A percentile compares a stretch with the other conserved stretches of the same genome.
Evolutionary conservation across 2,113 vertebrate species (phyloP).

Genomic region (Equus quagga): DNA sequence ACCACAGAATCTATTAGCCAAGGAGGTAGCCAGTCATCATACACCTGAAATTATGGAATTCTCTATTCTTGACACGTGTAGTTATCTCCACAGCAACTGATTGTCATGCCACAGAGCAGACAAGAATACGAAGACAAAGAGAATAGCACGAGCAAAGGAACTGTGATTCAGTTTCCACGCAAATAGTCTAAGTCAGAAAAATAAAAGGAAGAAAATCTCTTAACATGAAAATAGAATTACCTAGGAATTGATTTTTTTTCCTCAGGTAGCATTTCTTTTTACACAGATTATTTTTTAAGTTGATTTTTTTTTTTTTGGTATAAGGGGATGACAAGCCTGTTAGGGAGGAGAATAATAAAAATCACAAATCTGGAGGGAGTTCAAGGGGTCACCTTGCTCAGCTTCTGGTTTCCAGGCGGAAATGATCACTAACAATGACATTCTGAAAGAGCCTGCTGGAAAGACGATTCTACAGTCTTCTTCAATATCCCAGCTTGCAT

Average conservation of each 20-base stretch:
- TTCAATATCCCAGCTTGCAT: background rate
- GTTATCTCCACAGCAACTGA: constrained; percentile 34
- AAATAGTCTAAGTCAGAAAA: constrained; percentile 39
- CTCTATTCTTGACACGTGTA: constrained; percentile 2
- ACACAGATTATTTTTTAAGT: constrained; percentile 47
- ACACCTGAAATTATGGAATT: constrained; percentile 52
- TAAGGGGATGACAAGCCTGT: background rate
- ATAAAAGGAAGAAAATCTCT: constrained; percentile 14
- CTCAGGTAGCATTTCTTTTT: constrained; percentile 3
- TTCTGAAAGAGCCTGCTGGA: constrained; percentile 8
- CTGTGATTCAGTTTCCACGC: background rate
- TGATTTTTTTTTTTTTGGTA: background rate
- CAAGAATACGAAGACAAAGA: background rate
- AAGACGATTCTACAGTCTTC: background rate
- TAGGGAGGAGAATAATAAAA: constrained; percentile 46
- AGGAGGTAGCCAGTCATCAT: background rate
- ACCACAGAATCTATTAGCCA: background rate
- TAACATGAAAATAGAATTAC: constrained; percentile 14
- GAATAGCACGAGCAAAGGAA: background rate
- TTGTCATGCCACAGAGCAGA: constrained; percentile 5
- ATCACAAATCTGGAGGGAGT: constrained; percentile 25
- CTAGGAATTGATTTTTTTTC: background rate
- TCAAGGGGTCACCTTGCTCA: constrained; percentile 51
- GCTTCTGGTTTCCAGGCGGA: constrained; percentile 40
- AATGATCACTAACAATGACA: background rate